Percentiles rank a stretch among this genome's conserved stretches.
phyloP scores from a whole-genome alignment of 2,797 vertebrate genomes.

The Champsocephalus esox region DNA sequence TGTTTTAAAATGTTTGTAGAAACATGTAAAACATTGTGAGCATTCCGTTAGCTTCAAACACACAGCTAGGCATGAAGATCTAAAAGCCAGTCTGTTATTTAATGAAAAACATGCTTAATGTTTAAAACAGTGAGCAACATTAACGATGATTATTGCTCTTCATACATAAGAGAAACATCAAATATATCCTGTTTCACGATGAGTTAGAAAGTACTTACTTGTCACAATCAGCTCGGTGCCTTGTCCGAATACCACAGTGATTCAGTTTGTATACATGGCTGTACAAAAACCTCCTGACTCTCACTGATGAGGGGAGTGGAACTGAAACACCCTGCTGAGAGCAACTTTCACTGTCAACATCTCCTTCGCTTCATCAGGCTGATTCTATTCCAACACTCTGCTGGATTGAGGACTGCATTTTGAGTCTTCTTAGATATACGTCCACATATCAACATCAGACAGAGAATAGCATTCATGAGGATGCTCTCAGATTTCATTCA shows the following conservation, averaged over 20 bases:
- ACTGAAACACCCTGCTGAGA: constrained; percentile 55
- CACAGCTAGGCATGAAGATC: neutral
- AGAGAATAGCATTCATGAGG: too few species aligned
- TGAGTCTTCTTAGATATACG: too few species aligned
- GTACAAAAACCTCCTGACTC: constrained; percentile 75
- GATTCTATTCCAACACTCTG: constrained; percentile 6
- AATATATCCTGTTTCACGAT: neutral
- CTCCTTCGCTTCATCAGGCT: constrained; percentile 17
- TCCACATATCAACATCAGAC: too few species aligned
- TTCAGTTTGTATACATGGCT: constrained; percentile 63
- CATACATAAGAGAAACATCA: neutral
- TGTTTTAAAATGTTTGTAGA: neutral
- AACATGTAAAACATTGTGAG: neutral
- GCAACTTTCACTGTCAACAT: constrained; percentile 40
- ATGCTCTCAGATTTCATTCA: neutral
- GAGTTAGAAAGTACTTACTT: constrained; percentile 58
- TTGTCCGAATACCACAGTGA: constrained; percentile 81
- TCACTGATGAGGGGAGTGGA: constrained; percentile 50
- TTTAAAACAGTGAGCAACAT: neutral
- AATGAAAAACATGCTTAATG: neutral
- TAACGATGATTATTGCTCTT: neutral
- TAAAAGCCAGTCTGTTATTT: neutral
- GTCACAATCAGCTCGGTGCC: constrained; percentile 73
- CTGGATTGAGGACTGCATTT: neutral
- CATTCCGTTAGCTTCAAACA: neutral